Base-by-base conservation (phyloP, 2,797 vertebrate species). In the Ctenopoma kingsleyae region DNA sequence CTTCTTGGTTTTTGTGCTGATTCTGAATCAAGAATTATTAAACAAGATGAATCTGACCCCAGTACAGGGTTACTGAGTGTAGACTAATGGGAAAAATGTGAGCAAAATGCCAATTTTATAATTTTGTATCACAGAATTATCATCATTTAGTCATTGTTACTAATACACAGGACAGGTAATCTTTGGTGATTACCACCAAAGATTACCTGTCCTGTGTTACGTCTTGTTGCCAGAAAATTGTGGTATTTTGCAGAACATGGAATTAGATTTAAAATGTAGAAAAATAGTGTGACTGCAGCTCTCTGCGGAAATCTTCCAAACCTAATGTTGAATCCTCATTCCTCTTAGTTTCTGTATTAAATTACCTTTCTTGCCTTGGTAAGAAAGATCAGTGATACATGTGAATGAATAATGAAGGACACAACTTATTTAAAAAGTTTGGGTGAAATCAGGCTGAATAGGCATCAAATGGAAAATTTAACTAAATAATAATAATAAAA, bases 121-220 rank as follows among this genome's bases (percentile, higher is more conserved):
- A 12, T 12, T 36, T 32, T 12, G 1, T 36, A 36, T 12, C 10
- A 36, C 3, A 12, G 35, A 41, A 41, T 16, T 15, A 41, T 15
- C 27, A 22, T 41, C 16, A 40, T 32, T 38, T 61, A 16, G 22
- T 44, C 9, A n/a, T 1, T 35, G 11, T 12, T 48, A 27, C 2
- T n/a, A 48, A 10, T 40, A 19, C 30, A 32, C 7, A 32, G 30
- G 30, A 32, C 30, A 8, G 30, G 8, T 32, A 32, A 32, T 32
- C 30, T 8, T 27, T 27, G 25, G 25, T 27, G 25, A 15, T 22
- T 6, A n/a, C 27, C 6, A 19, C 19, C 8, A 22, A 49, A 17
- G 23, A 50, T 23, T 41, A 27, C 17, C 23, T 67, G 35, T 50
- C 35, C 36, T 30, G 22, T 56, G 64, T 67, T 67, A 44, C 52